Base-by-base conservation (phyloP, 2,888 invertebrate genomes). In the Heterodera filipjevi region DNA sequence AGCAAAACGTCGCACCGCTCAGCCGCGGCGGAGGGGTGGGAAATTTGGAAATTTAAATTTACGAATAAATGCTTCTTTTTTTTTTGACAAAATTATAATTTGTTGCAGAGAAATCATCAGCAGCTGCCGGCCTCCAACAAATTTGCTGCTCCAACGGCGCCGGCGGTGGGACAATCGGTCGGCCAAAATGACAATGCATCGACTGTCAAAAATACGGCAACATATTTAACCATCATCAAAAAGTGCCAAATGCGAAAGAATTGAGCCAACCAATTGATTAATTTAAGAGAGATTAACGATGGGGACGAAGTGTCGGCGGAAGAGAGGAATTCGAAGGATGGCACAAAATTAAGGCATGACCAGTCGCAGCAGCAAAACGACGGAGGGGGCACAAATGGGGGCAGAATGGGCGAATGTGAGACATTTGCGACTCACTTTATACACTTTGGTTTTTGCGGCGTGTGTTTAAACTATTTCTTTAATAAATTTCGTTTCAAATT, bases 1-100 rank as follows among this genome's bases (percentile, higher is more conserved):
- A 68, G 68, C 68, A 68, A 68, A 19, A 32, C 35, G 68, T 68
- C 27, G 27, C 59, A 59, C 12, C 27, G 59, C 59, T 59, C 59
- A 27, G 59, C 59, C 59, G 59, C 8, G 59, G 59, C 8, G 59
- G 27, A 22, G 59, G n/a, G 59, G 59, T 59, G 59, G 5, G 59
- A 22, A 6, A 49, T 27, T 27, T 59, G 0, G n/a, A 27, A 8
- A 22, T 6, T 39, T 12, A 10, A 49, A 49, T 49, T 49, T 3
- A 16, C 2, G 2, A 49, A 49, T 16, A 10, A 49, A 49, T 49
- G 19, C 46, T 12, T 49, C 16, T 49, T 12, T 12, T 49, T 49
- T 10, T 6, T 10, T 39, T 10, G 10, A 6, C 10, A 39, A 39
- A 39, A 39, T 39, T 39, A 39, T 39, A 6, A 39, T 10, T 39